These are phyloP conservation scores for Struthidea cinerea DNA, from an alignment of 2,113 vertebrate species.

Conservation along the genomic window DNA sequence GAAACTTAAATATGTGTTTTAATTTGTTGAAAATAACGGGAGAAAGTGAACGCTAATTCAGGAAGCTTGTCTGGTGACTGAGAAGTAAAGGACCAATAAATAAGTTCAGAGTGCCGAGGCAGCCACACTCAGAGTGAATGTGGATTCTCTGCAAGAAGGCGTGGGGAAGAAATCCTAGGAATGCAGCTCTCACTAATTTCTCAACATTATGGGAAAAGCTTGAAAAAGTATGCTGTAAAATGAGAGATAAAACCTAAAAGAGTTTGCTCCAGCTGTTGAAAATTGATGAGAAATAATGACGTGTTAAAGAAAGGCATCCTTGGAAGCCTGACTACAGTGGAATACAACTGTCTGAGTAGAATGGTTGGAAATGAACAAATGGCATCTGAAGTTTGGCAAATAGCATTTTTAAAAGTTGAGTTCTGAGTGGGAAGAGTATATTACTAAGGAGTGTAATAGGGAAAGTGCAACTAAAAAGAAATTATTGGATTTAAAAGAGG, in stretches of 20 bases:
- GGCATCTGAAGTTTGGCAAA: background rate
- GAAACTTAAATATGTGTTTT: background rate
- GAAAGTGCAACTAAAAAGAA: background rate
- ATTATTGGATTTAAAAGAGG: background rate
- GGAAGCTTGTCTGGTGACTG: background rate
- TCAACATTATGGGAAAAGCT: background rate
- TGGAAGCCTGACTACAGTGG: background rate
- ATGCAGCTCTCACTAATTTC: background rate
- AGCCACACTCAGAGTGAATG: background rate
- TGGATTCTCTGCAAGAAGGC: background rate
- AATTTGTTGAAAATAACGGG: background rate
- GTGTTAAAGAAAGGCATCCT: background rate
- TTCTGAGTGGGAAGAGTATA: background rate
- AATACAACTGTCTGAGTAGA: background rate
- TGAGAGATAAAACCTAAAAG: background rate
- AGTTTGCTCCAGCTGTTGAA: background rate
- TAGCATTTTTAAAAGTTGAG: background rate
- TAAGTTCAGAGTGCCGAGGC: background rate
- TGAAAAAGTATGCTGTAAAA: background rate
- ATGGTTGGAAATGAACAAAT: background rate
- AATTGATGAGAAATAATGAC: background rate
- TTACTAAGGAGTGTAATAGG: background rate
- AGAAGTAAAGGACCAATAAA: background rate
- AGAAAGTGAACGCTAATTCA: background rate
- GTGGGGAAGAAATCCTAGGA: background rate